A percentile compares a stretch with the other conserved stretches of the same genome.
These are phyloP conservation scores for Tapirus terrestris DNA, from an alignment of 2,113 vertebrate species.

Conservation along the genomic window DNA sequence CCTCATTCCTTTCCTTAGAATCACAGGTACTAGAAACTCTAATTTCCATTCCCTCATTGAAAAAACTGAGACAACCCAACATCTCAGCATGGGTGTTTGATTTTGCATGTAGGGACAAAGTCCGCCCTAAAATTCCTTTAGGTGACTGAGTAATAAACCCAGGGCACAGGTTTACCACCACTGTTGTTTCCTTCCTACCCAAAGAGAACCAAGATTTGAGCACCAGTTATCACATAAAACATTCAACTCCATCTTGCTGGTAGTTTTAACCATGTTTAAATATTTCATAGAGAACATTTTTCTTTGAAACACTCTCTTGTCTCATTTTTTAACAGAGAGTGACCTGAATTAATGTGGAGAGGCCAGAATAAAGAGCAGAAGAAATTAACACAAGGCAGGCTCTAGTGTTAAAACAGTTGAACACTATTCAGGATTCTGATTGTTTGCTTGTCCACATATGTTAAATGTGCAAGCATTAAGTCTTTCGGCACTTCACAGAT, in stretches of 20 bases:
- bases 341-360: slow-evolving; percentile 69
- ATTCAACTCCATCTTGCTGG: slow-evolving; percentile 63
- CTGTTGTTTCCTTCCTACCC: neutral
- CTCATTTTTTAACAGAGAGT: slow-evolving; percentile 38
- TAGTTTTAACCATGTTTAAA: slow-evolving; percentile 69
- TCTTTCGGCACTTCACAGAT: neutral
- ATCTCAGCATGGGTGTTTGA: neutral
- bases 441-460: neutral
- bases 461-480: neutral
- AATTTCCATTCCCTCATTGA: neutral
- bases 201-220: neutral
- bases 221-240: slow-evolving; percentile 54
- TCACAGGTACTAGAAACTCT: neutral
- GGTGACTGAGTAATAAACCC: neutral
- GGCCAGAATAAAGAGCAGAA: neutral
- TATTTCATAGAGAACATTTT: slow-evolving; percentile 78
- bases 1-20: neutral
- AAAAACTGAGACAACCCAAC: neutral
- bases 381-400: neutral
- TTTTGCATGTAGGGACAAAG: neutral
- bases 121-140: neutral
- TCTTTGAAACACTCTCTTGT: slow-evolving; percentile 68
- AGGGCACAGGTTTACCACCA: neutral
- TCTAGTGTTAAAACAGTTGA: neutral
- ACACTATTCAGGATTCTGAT: neutral